phyloP scores from a whole-genome alignment of 2,888 invertebrate genomes.

The Lagria hirta region DNA sequence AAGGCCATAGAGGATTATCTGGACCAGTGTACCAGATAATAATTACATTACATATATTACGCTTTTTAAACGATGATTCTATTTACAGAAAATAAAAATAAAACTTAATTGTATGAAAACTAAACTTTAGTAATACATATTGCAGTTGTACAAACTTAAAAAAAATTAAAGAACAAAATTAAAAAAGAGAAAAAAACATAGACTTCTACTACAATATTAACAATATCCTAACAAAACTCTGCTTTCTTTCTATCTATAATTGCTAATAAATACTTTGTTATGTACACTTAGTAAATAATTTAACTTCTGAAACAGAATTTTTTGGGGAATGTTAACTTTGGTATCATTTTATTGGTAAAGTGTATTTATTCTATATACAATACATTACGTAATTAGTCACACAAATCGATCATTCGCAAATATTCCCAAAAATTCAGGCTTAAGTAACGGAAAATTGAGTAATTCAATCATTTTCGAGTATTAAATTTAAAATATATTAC shows the following conservation, averaged over 20 bases:
- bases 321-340: slow-evolving; percentile 76
- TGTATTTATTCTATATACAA: too few species aligned
- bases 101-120: slow-evolving; percentile 31
- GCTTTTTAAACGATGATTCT: slow-evolving; percentile 17
- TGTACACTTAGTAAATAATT: slow-evolving; percentile 50
- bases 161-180: slow-evolving; percentile 33
- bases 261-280: slow-evolving; percentile 52
- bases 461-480: too few species aligned
- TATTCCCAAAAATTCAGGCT: too few species aligned
- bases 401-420: slow-evolving; percentile 28
- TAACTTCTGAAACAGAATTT: slow-evolving; percentile 51
- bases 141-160: slow-evolving; percentile 39
- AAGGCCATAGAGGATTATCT: slow-evolving; percentile 25
- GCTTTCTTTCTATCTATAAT: slow-evolving; percentile 38
- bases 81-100: slow-evolving; percentile 33
- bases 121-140: slow-evolving; percentile 41
- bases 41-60: slow-evolving; percentile 12
- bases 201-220: slow-evolving; percentile 40
- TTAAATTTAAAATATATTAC: too few species aligned
- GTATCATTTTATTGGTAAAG: slow-evolving; percentile 60
- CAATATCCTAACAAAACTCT: slow-evolving; percentile 27
- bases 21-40: slow-evolving; percentile 6
- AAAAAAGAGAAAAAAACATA: too few species aligned
- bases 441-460: too few species aligned
- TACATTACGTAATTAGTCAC: too few species aligned